Evolutionary conservation across 2,888 invertebrate species (phyloP), one percentile per base, ranked within the genome.

Genomic region (Agriopis leucophaearia): DNA sequence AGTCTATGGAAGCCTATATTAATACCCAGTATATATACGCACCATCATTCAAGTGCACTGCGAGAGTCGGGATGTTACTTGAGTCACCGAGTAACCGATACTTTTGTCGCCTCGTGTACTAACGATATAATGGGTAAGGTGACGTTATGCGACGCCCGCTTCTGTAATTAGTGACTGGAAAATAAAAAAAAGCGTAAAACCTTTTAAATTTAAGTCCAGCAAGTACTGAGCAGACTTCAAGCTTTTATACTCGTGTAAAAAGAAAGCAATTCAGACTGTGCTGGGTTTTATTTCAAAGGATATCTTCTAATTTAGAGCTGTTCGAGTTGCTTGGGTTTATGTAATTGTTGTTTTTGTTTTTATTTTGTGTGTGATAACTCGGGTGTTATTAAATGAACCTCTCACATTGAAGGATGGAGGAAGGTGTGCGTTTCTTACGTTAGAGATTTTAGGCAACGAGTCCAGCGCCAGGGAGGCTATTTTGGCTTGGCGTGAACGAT

Each of bases 91-190:
- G 12, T 12, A 12, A 12, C 10, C 5, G 5, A 15, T 42, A 42
- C 10, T 44, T 40, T 40, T 55, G n/a, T 55, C 55, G n/a, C 18
- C 8, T 42, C 12, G 55, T 57, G 47, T 36, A 44, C 47, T 47
- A 42, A 44, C 13, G 55, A 27, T 8, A 8, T 92, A 91, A 90
- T 91, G 87, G 86, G 86, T 83, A 80, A 88, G 89, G 87, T 88
- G 85, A 86, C 85, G 84, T 86, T 88, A 87, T 81, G 85, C 82
- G 90, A 90, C 91, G 89, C 90, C 89, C 87, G 77, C 78, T 80
- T 78, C 86, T 87, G 84, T 90, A 90, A 92, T 91, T 91, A 90
- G 71, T 68, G 87, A 78, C 80, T 82, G 74, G 78, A 80, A 81
- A 85, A 86, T 84, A 87, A 89, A 88, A 89, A 42, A 83, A 75